Evolutionary conservation across 1,140 invertebrate species (phyloP).

Genomic region (Drosophila pseudoananassae): DNA sequence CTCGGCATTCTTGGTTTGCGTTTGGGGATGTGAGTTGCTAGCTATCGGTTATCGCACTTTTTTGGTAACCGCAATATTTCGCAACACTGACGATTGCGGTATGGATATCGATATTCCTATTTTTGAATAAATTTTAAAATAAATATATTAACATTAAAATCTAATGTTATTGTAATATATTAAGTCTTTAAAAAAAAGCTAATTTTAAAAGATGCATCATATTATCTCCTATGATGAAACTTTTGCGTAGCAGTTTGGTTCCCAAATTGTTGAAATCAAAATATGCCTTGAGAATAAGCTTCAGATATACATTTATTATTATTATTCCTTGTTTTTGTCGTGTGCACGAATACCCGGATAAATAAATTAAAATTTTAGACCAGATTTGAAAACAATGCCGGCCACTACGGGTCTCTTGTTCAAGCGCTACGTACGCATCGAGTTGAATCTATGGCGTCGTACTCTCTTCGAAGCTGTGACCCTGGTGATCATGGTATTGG

Average conservation of each 20-base stretch:
- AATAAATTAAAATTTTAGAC: slow-evolving; percentile 17
- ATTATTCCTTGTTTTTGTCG: neutral
- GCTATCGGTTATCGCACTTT: neutral
- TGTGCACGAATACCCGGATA: neutral
- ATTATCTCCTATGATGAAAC: too few relatives aligned
- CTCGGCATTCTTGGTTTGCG: slow-evolving; percentile 36
- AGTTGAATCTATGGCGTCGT: slow-evolving; percentile 51
- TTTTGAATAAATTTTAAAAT: neutral
- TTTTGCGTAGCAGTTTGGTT: neutral
- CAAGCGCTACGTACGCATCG: slow-evolving; percentile 56
- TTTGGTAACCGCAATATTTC: neutral
- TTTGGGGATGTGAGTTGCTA: neutral
- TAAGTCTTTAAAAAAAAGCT: too few relatives aligned
- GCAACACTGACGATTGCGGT: neutral
- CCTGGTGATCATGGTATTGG: slow-evolving; percentile 52
- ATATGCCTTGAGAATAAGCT: slow-evolving; percentile 24
- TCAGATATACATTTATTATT: neutral
- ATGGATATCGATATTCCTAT: neutral
- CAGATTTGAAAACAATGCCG: slow-evolving; percentile 44
- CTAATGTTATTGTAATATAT: too few relatives aligned
- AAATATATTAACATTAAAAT: neutral
- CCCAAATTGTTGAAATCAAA: neutral
- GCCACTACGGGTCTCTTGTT: slow-evolving; percentile 56
- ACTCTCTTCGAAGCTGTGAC: slow-evolving; percentile 50
- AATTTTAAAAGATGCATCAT: too few relatives aligned